A percentile compares a stretch with the other conserved stretches of the same genome.
These are phyloP conservation scores for Neodon shergylaensis DNA, from an alignment of 2,113 vertebrate genomes.

Conservation along the genomic window DNA sequence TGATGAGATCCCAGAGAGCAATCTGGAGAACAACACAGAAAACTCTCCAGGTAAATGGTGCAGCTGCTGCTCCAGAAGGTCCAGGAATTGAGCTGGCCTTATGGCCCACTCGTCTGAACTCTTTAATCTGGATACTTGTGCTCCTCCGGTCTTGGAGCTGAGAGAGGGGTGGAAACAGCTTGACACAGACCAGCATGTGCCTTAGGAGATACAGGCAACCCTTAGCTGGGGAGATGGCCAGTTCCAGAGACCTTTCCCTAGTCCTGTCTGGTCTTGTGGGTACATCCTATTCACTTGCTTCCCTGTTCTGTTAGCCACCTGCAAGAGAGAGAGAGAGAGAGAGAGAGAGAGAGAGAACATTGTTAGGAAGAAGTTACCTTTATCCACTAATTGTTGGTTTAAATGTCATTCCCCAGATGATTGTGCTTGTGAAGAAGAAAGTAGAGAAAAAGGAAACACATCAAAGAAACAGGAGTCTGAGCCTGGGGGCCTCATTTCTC, in stretches of 20 bases:
- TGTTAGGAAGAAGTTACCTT: too few species aligned
- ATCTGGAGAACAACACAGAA: background rate
- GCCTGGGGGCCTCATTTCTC: constrained; percentile 79
- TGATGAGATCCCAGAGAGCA: background rate
- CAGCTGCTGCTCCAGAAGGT: fast-evolving
- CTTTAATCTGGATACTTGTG: background rate
- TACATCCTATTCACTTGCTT: background rate
- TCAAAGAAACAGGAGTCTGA: background rate
- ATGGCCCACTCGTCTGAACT: too few species aligned
- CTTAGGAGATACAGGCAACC: background rate
- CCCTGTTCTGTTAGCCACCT: background rate
- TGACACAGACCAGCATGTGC: background rate
- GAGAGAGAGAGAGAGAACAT: too few species aligned
- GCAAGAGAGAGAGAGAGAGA: background rate
- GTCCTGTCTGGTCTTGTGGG: background rate
- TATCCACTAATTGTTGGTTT: background rate
- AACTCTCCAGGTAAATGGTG: constrained; percentile 66
- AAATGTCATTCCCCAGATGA: constrained; percentile 30
- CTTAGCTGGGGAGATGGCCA: background rate
- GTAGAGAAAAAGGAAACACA: background rate
- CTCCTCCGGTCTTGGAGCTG: background rate
- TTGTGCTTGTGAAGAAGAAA: background rate
- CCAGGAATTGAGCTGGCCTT: background rate
- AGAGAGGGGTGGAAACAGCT: background rate
- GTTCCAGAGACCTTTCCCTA: background rate